A percentile compares a stretch with the other conserved stretches of the same genome.
Evolutionary conservation across 2,888 invertebrate species (phyloP).

Genomic region (Macrophya alboannulata): DNA sequence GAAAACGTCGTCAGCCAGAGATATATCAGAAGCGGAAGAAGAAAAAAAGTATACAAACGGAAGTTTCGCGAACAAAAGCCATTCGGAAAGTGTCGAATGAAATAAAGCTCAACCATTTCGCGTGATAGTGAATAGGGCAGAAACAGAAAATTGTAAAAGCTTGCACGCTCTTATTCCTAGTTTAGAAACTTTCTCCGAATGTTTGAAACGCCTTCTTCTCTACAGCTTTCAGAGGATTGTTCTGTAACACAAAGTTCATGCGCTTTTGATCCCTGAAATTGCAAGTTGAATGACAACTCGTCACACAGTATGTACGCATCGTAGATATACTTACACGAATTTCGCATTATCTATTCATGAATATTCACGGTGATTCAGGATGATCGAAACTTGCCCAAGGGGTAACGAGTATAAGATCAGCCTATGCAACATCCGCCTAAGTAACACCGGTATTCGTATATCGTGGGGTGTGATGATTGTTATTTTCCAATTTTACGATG

Average conservation of each 20-base stretch:
- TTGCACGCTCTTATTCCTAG: not conserved
- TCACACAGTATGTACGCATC: not conserved
- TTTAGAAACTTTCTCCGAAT: not conserved
- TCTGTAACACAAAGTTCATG: not conserved
- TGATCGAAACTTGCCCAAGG: slow-evolving; percentile 37
- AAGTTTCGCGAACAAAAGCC: not conserved
- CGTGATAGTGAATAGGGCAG: not conserved
- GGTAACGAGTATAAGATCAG: slow-evolving; percentile 18
- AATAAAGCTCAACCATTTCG: not conserved
- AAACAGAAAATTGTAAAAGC: not conserved
- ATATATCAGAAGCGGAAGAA: not conserved
- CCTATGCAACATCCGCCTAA: not conserved
- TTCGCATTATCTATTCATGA: slow-evolving; percentile 45
- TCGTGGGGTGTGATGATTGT: not conserved
- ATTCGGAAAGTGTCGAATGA: not conserved
- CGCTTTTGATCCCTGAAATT: not conserved
- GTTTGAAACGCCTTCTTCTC: not conserved
- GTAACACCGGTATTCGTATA: not conserved
- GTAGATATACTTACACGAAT: slow-evolving; percentile 39
- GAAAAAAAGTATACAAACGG: no score
- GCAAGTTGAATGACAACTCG: not conserved
- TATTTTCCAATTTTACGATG: not conserved
- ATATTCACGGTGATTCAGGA: slow-evolving; percentile 34
- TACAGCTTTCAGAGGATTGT: not conserved
- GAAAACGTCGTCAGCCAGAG: not conserved